Base-by-base conservation (phyloP, 1,140 invertebrate genomes). In the Heliconius melpomene region DNA sequence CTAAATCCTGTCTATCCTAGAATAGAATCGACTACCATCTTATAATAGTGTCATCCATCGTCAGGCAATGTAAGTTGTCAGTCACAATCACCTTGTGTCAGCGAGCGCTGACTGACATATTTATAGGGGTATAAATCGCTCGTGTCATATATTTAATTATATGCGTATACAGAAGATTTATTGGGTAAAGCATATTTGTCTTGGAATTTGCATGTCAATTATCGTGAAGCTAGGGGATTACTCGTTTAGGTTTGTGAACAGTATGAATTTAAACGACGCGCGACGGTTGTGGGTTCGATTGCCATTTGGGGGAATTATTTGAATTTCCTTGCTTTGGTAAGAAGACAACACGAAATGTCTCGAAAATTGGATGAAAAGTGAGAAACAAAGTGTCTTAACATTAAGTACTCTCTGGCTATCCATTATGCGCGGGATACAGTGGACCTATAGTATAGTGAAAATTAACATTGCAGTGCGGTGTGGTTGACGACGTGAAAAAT, bases 71-170 rank as follows among this genome's bases (percentile, higher is more conserved):
- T 66, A 66, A 66, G 60, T 66, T 66, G 60, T 66, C 60, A 66
- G 60, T 66, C 60, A 66, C 23, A 66, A 66, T 66, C 60, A 66
- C 60, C 26, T 66, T 66, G 60, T 29, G 60, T 74, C 73, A 52
- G 32, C 23, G 40, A 52, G 23, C 76, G 23, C 78, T 83, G 85
- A 81, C 82, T 86, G 87, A 89, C 89, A 85, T 90, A 87, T 90
- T 90, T 90, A 89, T 89, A 84, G 82, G 78, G 77, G 77, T 82
- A 89, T 90, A 90, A 90, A 90, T 89, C 85, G 57, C 78, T 83
- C 82, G 80, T 80, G 60, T 86, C 85, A 86, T 88, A 88, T 83
- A 83, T 86, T 88, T 90, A 88, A 90, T 90, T 90, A 88, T 87
- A 84, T 83, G 77, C 54, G 72, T 73, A 40, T 74, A 57, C 16